A percentile compares a stretch with the other conserved stretches of the same genome.
phyloP scores from a whole-genome alignment of 53 echinoderm and acorn worm species.

The Henricia sp. region DNA sequence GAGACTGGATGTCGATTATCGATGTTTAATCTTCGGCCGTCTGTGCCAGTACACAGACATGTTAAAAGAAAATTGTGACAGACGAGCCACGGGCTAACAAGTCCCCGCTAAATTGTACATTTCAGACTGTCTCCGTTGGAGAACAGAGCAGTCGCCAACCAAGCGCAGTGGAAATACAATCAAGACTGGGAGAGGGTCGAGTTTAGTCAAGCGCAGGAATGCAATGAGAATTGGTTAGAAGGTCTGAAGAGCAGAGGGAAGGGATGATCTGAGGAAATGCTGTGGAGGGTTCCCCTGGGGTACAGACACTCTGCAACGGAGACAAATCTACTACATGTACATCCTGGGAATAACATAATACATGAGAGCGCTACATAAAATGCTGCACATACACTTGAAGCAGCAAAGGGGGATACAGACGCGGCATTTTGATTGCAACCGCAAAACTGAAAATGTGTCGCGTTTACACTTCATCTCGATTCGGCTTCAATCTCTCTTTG shows the following conservation, averaged over 20 bases:
- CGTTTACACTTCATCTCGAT: too few species aligned
- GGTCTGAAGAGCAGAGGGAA: neutral
- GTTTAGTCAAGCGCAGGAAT: neutral
- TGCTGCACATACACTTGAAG: too few species aligned
- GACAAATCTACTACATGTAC: conserved; percentile 1
- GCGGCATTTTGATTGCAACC: too few species aligned
- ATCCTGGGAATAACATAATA: conserved; percentile 28
- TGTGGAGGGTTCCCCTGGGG: neutral
- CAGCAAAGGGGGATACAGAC: too few species aligned
- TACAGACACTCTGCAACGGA: neutral
- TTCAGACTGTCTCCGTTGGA: conserved; percentile 2
- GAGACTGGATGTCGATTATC: conserved; percentile 27
- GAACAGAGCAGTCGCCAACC: conserved; percentile 13
- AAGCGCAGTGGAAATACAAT: conserved; percentile 53
- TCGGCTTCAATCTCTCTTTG: too few species aligned
- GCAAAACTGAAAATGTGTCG: too few species aligned
- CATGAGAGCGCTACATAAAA: too few species aligned
- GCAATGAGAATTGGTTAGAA: neutral
- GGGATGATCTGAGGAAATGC: neutral
- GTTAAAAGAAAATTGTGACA: conserved; percentile 11
- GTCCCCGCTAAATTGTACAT: neutral
- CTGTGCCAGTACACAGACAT: conserved; percentile 24
- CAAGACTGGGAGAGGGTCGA: conserved; percentile 18
- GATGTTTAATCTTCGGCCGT: conserved; percentile 10
- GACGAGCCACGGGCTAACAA: conserved; percentile 15